Percentiles rank a stretch among this genome's conserved stretches.
phyloP scores from a whole-genome alignment of 2,797 vertebrate species.

The Emys orbicularis region DNA sequence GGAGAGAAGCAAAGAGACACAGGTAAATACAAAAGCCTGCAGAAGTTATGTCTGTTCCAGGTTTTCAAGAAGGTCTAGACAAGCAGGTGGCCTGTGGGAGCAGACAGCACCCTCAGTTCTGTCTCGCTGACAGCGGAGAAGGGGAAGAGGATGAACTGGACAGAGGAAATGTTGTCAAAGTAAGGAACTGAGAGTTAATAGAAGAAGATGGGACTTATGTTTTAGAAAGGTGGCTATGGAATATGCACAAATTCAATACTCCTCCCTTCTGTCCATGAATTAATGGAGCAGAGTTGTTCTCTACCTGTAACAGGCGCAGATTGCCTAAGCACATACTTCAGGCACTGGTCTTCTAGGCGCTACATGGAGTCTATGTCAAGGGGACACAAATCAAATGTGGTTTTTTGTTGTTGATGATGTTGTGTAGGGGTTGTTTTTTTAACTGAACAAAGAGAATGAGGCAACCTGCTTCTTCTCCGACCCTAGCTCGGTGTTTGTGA shows the following conservation, averaged over 20 bases:
- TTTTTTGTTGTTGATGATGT: not conserved
- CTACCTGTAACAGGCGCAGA: not conserved
- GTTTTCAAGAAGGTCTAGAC: slow-evolving; percentile 35
- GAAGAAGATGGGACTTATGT: not conserved
- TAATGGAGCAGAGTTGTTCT: not conserved
- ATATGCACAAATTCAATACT: not conserved
- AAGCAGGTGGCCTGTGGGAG: fast-evolving
- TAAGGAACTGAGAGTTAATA: not conserved
- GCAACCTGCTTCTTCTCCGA: not conserved
- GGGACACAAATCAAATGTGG: fast-evolving
- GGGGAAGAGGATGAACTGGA: fast-evolving
- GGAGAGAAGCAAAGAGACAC: not conserved
- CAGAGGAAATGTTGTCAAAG: not conserved
- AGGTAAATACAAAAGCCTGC: not conserved
- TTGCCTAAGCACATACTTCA: not conserved
- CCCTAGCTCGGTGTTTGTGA: not conserved
- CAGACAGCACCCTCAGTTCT: not conserved
- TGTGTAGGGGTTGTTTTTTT: not conserved
- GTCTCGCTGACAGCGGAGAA: not conserved
- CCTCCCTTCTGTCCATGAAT: fast-evolving
- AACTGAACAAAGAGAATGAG: not conserved
- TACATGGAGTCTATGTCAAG: fast-evolving
- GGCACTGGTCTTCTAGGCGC: not conserved
- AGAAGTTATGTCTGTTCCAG: not conserved
- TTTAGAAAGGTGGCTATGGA: not conserved